Evolutionary conservation across 2,888 invertebrate genomes (phyloP).

Genomic region (Stenodema calcarata): DNA sequence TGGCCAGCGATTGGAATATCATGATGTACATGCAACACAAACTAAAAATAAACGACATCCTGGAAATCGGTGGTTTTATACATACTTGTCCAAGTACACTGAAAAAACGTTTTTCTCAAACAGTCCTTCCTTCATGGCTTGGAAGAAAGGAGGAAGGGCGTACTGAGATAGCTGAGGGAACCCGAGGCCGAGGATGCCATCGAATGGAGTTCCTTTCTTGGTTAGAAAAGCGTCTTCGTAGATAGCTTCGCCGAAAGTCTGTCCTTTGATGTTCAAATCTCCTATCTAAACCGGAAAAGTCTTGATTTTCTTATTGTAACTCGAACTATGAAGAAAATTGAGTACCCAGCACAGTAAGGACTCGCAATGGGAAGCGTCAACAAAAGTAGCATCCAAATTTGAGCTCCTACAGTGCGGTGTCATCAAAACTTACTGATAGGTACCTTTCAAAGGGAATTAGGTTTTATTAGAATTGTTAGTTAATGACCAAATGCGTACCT

Average conservation of each 20-base stretch:
- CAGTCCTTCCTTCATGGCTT: background rate
- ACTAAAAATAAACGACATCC: background rate
- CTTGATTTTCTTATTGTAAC: background rate
- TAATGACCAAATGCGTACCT: background rate
- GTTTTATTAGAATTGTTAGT: too few relatives aligned
- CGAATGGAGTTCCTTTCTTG: background rate
- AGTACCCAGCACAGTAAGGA: too few relatives aligned
- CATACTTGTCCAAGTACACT: conserved; percentile 21
- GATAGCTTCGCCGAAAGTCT: conserved; percentile 27
- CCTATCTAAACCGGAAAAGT: conserved; percentile 9
- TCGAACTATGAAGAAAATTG: too few relatives aligned
- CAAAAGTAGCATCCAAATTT: too few relatives aligned
- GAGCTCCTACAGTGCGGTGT: too few relatives aligned
- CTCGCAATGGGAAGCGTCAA: too few relatives aligned
- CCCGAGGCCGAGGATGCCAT: conserved; percentile 30
- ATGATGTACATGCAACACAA: background rate
- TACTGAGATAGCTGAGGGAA: conserved; percentile 23
- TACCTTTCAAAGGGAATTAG: too few relatives aligned
- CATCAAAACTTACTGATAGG: too few relatives aligned
- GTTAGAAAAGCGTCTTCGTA: conserved; percentile 30
- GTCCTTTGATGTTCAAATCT: conserved; percentile 1
- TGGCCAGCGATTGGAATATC: too few relatives aligned
- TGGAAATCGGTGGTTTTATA: background rate
- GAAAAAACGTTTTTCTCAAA: conserved; percentile 15
- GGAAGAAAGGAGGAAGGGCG: conserved; percentile 33